phyloP scores from a whole-genome alignment of 1,140 invertebrate genomes.

The Tetramorium parvispinum region DNA sequence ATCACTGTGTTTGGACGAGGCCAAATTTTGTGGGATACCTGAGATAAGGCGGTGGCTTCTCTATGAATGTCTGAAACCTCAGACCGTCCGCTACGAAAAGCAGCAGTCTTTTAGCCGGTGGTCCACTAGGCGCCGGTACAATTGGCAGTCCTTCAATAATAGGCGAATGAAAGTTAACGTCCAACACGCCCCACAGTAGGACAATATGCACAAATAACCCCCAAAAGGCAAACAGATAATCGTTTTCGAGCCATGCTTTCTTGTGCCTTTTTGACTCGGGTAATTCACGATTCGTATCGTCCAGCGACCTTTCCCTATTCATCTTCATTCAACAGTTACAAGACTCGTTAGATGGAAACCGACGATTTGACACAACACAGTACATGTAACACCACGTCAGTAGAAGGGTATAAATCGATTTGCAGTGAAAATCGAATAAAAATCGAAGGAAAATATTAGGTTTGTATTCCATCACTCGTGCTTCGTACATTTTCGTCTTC shows the following conservation, averaged over 20 bases:
- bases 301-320: neutral
- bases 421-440: too few species aligned
- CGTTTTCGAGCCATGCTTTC: neutral
- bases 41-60: constrained; percentile 87
- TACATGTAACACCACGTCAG: neutral
- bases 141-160: constrained; percentile 83
- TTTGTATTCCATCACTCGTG: neutral
- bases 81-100: constrained; percentile 96
- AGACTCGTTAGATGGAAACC: neutral
- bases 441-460: neutral
- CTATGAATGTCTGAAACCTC: constrained; percentile 92
- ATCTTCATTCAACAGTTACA: constrained; percentile 12
- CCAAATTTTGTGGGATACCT: constrained; percentile 82
- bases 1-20: neutral
- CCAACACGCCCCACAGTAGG: constrained; percentile 82
- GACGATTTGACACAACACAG: neutral
- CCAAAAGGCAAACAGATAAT: constrained; percentile 73
- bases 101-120: constrained; percentile 92
- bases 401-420: neutral
- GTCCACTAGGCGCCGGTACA: constrained; percentile 82
- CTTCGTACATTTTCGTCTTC: neutral
- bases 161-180: constrained; percentile 84
- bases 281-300: neutral
- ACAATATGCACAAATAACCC: constrained; percentile 79
- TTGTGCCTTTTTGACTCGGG: neutral